phyloP scores from a whole-genome alignment of 2,113 vertebrate species.

The Fulmarus glacialis region DNA sequence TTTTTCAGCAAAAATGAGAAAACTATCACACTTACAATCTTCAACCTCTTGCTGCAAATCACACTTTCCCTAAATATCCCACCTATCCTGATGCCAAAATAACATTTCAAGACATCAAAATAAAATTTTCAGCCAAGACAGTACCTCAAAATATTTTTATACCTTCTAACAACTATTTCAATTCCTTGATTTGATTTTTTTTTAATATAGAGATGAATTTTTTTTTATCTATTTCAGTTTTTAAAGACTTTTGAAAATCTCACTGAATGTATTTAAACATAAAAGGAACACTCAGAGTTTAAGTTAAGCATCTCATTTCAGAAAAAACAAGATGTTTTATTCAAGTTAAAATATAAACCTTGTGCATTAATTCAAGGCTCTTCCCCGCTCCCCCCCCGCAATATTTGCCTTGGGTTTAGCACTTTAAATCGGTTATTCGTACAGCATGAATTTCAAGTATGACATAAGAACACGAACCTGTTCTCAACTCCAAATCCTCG shows the following conservation, averaged over 20 bases:
- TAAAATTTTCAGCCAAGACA: neutral
- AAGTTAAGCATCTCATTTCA: neutral
- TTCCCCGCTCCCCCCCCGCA: fast-evolving
- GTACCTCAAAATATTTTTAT: neutral
- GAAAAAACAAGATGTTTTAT: neutral
- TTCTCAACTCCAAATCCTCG: neutral
- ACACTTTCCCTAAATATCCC: neutral
- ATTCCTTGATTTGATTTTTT: neutral
- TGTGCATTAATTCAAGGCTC: neutral
- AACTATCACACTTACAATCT: neutral
- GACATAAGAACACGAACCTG: neutral
- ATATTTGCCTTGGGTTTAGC: neutral
- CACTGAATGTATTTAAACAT: neutral
- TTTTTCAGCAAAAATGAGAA: neutral
- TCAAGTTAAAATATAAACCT: neutral
- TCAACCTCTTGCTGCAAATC: neutral
- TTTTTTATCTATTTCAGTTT: neutral
- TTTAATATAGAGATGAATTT: neutral
- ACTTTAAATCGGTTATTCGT: neutral
- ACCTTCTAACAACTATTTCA: neutral
- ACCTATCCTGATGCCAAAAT: neutral
- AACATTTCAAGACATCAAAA: neutral
- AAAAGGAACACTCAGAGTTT: neutral
- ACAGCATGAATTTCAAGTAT: neutral
- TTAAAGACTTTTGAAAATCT: neutral